Evolutionary conservation across 2,113 vertebrate genomes (phyloP).

Genomic region (Salvelinus namaycush): DNA sequence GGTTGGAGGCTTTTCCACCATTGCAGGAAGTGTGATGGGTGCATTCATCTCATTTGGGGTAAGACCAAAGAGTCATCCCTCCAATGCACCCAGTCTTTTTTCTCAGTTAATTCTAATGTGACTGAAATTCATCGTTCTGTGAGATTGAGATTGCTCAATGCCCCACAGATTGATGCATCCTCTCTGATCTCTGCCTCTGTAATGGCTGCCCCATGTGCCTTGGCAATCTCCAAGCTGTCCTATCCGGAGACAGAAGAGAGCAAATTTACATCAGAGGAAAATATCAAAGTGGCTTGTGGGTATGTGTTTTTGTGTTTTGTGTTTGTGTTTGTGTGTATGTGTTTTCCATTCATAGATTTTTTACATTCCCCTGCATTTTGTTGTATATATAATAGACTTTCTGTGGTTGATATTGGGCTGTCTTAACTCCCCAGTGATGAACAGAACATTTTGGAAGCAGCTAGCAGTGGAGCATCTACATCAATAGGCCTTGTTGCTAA

Average conservation of each 20-base stretch:
- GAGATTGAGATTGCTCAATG: background rate
- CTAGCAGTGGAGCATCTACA: conserved; percentile 81
- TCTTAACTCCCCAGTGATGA: conserved; percentile 74
- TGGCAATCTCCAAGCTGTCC: conserved; percentile 89
- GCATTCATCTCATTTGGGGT: conserved; percentile 94
- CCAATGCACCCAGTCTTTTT: background rate
- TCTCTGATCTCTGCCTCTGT: conserved; percentile 91
- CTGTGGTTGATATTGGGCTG: background rate
- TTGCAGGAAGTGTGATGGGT: conserved; percentile 92
- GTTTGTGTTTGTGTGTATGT: conserved; percentile 65
- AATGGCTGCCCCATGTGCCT: conserved; percentile 93
- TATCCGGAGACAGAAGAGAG: conserved; percentile 90
- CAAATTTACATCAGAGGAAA: conserved; percentile 72
- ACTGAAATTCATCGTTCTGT: background rate
- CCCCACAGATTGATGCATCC: conserved; percentile 83
- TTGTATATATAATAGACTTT: background rate
- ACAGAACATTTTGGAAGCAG: conserved; percentile 88
- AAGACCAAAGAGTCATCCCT: conserved; percentile 29
- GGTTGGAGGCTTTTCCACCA: conserved; percentile 91
- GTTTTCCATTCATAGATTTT: conserved; percentile 5
- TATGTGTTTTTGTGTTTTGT: conserved; percentile 44
- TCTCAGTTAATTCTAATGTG: background rate
- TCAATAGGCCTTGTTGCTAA: conserved; percentile 85
- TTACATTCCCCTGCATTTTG: background rate
- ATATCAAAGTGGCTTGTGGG: conserved; percentile 71